Evolutionary conservation across 2,888 invertebrate species (phyloP), one percentile per base, ranked within the genome.

Genomic region (Temnothorax ravouxi): DNA sequence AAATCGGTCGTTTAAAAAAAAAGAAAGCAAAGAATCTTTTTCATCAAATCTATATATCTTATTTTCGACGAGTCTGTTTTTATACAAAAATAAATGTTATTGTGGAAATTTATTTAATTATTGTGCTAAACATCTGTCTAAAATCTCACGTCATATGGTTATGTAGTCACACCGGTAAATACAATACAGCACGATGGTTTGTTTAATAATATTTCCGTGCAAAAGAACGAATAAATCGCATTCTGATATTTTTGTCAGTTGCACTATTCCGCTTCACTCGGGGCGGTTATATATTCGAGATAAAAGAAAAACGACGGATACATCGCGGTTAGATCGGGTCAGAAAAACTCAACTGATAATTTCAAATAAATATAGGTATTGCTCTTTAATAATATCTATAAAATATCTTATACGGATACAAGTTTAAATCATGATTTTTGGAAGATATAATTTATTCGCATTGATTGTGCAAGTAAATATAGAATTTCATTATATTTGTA

Each of bases 191-290:
- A 56, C 15, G 34, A 15, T 18, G 34, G 54, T 18, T 79, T 6
- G 21, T 59, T 79, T 79, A 71, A 79, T 71, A 56, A 47, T 71
- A 79, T 44, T 11, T 38, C 21, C 9, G 11, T 71, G 44, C 18
- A 56, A 66, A 44, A 44, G 25, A 71, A 79, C 52, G 44, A 56
- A 71, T 79, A 79, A 71, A 79, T 79, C 72, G 69, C n/a, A 11
- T 71, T 79, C 34, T 56, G 71, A 56, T 69, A 44, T 69, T 79
- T 79, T 79, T 69, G 29, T 71, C 56, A 71, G 18, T 79, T 71
- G 56, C 13, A 66, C 21, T 54, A 77, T 69, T 34, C 41, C 44
- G 41, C 41, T 56, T 64, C 38, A 47, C 54, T 69, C 54, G 15
- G 3, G 29, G 29, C 18, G 18, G 13, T 69, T 79, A 67, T 54